Evolutionary conservation across 1,140 invertebrate species (phyloP).

Genomic region (Atopsyche davidsoni): DNA sequence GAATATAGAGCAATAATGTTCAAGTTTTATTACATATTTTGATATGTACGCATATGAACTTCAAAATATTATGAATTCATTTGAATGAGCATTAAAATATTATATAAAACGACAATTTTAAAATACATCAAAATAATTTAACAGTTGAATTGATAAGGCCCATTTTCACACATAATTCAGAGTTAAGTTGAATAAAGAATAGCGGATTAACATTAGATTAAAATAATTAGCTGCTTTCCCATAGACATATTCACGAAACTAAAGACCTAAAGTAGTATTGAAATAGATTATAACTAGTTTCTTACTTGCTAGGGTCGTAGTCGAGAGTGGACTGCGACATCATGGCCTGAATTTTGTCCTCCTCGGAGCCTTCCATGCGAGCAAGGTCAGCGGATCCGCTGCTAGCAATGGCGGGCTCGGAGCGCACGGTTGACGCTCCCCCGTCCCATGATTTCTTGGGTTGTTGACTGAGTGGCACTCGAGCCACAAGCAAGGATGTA

Average conservation of each 20-base stretch:
- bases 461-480: constrained; percentile 77
- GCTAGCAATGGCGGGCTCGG: constrained; percentile 48
- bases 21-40: too few relatives aligned
- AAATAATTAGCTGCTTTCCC: neutral
- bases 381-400: constrained; percentile 72
- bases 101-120: too few relatives aligned
- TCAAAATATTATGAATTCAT: too few relatives aligned
- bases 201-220: neutral
- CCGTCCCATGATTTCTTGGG: constrained; percentile 69
- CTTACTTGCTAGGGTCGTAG: constrained; percentile 94
- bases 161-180: too few relatives aligned
- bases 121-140: too few relatives aligned
- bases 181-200: too few relatives aligned
- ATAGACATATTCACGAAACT: neutral
- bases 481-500: constrained; percentile 90
- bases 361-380: constrained; percentile 86
- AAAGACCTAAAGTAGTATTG: neutral
- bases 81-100: too few relatives aligned
- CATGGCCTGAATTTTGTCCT: constrained; percentile 96
- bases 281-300: constrained; percentile 22
- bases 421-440: constrained; percentile 29
- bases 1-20: too few relatives aligned
- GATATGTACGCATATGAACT: too few relatives aligned
- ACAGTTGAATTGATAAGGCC: too few relatives aligned
- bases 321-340: constrained; percentile 93